These are phyloP conservation scores for Syrrhaptes paradoxus DNA, from an alignment of 2,113 vertebrate species.

Conservation along the genomic window DNA sequence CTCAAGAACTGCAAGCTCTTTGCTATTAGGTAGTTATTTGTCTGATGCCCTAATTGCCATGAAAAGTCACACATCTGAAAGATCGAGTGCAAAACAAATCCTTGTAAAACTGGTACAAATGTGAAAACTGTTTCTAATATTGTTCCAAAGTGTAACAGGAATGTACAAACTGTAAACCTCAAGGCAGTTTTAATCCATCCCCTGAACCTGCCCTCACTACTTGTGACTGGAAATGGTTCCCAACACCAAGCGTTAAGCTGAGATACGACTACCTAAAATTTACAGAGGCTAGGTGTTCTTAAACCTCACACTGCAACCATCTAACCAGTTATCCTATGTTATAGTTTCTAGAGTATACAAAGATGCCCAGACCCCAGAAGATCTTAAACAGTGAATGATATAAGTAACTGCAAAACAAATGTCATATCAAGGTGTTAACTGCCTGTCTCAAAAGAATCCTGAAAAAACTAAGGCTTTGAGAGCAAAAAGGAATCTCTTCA, in stretches of 20 bases:
- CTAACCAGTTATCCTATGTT: background rate
- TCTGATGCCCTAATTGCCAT: background rate
- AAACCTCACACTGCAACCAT: background rate
- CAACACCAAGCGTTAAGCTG: background rate
- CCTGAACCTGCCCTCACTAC: background rate
- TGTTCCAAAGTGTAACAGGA: slow-evolving; percentile 16
- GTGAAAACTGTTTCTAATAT: background rate
- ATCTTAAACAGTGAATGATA: background rate
- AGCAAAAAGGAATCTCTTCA: background rate
- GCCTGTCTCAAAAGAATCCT: background rate
- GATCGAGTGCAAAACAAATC: slow-evolving; percentile 10
- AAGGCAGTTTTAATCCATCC: background rate
- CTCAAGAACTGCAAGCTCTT: background rate
- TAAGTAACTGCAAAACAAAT: background rate
- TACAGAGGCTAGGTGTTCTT: background rate
- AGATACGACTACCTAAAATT: background rate
- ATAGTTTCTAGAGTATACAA: background rate
- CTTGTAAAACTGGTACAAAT: background rate
- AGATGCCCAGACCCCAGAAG: background rate
- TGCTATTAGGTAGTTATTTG: background rate
- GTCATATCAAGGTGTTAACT: background rate
- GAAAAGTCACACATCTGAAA: background rate
- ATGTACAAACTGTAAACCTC: slow-evolving; percentile 27
- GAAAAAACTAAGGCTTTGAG: background rate
- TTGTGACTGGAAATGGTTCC: background rate